Conservation (phyloP, 2,797 vertebrate genomes). For the Ptychadena robeensis region DNA sequence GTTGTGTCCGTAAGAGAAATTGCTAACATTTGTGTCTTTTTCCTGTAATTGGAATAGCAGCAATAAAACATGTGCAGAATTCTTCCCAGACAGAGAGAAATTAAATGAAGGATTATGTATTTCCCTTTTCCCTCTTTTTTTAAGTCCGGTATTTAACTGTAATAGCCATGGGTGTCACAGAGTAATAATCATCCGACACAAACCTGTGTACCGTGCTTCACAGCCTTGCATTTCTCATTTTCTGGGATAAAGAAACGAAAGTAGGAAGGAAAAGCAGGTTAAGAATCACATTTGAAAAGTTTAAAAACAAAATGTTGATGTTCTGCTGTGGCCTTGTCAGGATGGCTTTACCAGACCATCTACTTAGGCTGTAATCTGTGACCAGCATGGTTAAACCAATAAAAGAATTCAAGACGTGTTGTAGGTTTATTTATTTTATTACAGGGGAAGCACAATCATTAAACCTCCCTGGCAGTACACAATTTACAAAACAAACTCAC, state of each 20-base stretch:
- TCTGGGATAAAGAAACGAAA: background rate
- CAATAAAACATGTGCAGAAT: background rate
- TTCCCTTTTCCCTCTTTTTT: background rate
- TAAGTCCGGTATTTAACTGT: background rate
- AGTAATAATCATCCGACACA: background rate
- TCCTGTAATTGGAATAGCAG: slow-evolving; percentile 18
- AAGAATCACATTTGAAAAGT: background rate
- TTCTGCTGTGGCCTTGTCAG: too few species aligned
- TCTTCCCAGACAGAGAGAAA: background rate
- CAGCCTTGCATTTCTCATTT: background rate
- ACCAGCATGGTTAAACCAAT: too few species aligned
- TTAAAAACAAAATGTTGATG: too few species aligned
- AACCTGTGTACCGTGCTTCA: background rate
- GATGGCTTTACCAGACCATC: too few species aligned
- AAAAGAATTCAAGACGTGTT: too few species aligned
- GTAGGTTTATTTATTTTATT: too few species aligned
- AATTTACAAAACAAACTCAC: too few species aligned
- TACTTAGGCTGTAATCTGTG: too few species aligned
- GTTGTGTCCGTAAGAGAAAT: background rate
- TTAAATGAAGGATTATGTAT: slow-evolving; percentile 19
- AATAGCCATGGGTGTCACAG: background rate
- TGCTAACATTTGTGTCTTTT: background rate
- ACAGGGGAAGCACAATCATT: too few species aligned
- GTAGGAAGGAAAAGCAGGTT: background rate
- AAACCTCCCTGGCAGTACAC: too few species aligned